A percentile compares a stretch with the other conserved stretches of the same genome.
phyloP scores from a whole-genome alignment of 2,888 invertebrate species.

The Cephalotes varians region DNA sequence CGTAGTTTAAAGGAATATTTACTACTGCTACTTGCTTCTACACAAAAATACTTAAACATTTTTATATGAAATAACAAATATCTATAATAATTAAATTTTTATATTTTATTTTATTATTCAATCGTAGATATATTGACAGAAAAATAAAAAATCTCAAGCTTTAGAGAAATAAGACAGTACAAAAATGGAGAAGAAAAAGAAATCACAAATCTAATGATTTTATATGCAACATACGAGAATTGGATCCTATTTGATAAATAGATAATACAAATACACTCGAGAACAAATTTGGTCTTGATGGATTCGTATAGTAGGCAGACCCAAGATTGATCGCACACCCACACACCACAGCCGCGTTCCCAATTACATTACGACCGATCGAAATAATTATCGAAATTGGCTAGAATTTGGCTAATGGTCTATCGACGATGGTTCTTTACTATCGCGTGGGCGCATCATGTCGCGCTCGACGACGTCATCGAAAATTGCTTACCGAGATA shows the following conservation, averaged over 20 bases:
- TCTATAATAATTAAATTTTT: not conserved
- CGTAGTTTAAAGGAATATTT: slow-evolving; percentile 24
- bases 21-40: not conserved
- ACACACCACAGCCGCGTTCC: not conserved
- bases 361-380: slow-evolving; percentile 2
- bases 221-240: not conserved
- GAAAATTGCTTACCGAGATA: slow-evolving; percentile 45
- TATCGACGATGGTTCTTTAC: not conserved
- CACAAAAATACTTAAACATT: not conserved
- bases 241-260: not conserved
- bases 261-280: not conserved
- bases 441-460: not conserved
- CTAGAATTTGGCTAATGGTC: slow-evolving; percentile 37
- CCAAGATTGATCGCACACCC: slow-evolving; percentile 14
- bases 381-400: slow-evolving; percentile 46
- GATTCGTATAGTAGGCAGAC: not conserved
- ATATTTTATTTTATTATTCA: not conserved
- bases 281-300: slow-evolving; percentile 1
- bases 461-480: slow-evolving; percentile 32
- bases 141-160: not conserved
- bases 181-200: not conserved
- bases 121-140: not conserved
- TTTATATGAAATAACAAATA: not conserved
- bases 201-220: not conserved
- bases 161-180: not conserved